Base-by-base conservation (phyloP, 2,113 vertebrate species). In the Micronisus gabar region DNA sequence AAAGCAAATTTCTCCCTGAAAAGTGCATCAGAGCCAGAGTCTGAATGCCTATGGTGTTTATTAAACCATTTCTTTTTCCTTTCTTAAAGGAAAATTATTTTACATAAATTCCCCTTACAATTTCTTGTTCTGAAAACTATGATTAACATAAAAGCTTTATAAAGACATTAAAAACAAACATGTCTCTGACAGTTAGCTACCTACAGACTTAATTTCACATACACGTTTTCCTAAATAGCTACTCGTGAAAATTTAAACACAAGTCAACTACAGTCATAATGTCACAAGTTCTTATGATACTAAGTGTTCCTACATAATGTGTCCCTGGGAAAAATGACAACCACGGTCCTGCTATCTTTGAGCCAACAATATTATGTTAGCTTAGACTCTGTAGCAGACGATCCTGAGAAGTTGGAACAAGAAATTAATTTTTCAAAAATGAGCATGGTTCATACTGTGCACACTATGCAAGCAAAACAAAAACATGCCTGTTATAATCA, bases 321-420 rank as follows among this genome's bases (percentile, higher is more conserved):
- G 10, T 81, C 40, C 34, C 36, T 14, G 41, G 47, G 45, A 53
- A 30, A 79, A 38, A 48, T 47, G 8, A 30, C 0, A 0, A 61
- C 12, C 41, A 36, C n/a, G 55, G 70, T 20, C 21, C 17, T 72
- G 15, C 53, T 68, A 10, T 30, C 47, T 71, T 58, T 45, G 11
- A 90, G 38, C 15, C 45, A 84, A 43, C 0, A 0, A 25, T 32
- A 13, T 36, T 56, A 34, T 3, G 6, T 53, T 23, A 63, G n/a
- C 47, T 65, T 56, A 50, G n/a, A 11, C 22, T 85, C 41, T 82
- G 11, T 11, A n/a, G 61, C 29, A 82, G n/a, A 40, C 23, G 40
- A 88, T 45, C 9, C 36, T 13, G 6, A 82, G 36, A 66, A 56
- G 17, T 16, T 83, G 71, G 76, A 83, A 48, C 13, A 48, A 50